Base-by-base conservation (phyloP, 2,113 vertebrate genomes). In the Myotis lucifugus region DNA sequence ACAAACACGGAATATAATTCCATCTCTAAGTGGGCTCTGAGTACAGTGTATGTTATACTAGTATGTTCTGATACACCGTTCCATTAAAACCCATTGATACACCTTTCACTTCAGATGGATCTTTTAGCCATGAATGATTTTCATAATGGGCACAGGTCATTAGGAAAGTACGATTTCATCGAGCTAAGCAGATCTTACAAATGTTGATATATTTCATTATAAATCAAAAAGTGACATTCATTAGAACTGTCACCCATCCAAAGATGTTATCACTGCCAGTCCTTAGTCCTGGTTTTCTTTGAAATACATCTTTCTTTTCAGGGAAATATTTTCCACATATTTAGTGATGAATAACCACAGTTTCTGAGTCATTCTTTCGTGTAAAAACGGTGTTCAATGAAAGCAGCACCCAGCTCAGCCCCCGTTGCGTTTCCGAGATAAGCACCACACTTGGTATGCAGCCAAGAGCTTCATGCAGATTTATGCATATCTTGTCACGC, bases 111-210 rank as follows among this genome's bases (percentile, higher is more conserved):
- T 59, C 66, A 15, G 66, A 66, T 78, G n/a, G 8, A 34, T 54
- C 17, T 83, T 66, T 86, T 87, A 87, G n/a, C 9, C 32, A 40
- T 70, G 66, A 95, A 76, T 64, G 40, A 61, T 40, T 92, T 95
- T 42, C 54, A 34, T 78, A 92, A 69, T 97, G 42, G 25, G 4
- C 52, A 37, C 52, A 90, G 13, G 3, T 79, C 25, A 87, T 87
- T 90, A 78, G 11, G 15, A 93, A 90, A 88, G 83, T 74, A 84
- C 37, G 34, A 3, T 61, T 84, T 88, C 56, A 74, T 17, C 50
- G 2, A 69, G 29, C n/a, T 74, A 21, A 61, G 29, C 29, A 74
- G 8, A 79, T 84, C 29, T 90, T 87, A 21, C 27, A 90, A 94
- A 90, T 84, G 25, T 50, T 70, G 48, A 64, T 76, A 37, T 1